phyloP scores from a whole-genome alignment of 2,888 invertebrate species.

The Hirtodrosophila alboralis region DNA sequence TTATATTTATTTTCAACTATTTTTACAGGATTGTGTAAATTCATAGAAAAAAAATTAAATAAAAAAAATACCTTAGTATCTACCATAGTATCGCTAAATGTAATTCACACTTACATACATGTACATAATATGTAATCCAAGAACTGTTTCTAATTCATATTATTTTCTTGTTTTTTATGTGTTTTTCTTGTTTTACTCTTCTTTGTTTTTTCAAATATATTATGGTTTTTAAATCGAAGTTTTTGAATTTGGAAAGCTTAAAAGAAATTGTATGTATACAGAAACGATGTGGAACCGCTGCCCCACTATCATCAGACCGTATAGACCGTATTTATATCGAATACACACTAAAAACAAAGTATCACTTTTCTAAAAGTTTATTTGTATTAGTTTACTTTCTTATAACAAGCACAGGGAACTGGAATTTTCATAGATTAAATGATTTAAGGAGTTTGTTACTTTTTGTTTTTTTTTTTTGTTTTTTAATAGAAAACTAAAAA shows the following conservation, averaged over 20 bases:
- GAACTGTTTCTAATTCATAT: slow-evolving; percentile 22
- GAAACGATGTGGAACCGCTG: slow-evolving; percentile 18
- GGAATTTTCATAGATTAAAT: slow-evolving; percentile 62
- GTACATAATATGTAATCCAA: slow-evolving; percentile 42
- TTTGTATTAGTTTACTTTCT: slow-evolving; percentile 64
- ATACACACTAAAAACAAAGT: slow-evolving; percentile 59
- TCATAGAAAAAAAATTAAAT: slow-evolving; percentile 64
- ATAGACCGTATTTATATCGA: slow-evolving; percentile 15
- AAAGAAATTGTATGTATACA: slow-evolving; percentile 14
- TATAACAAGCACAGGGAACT: slow-evolving; percentile 75
- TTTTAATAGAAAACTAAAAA: slow-evolving; percentile 53
- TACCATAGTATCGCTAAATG: slow-evolving; percentile 62
- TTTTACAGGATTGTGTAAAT: slow-evolving; percentile 74
- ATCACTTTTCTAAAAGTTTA: slow-evolving; percentile 75
- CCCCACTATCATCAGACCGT: slow-evolving; percentile 9
- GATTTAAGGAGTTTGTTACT: slow-evolving; percentile 42
- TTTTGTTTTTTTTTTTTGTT: no score
- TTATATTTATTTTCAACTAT: slow-evolving; percentile 78
- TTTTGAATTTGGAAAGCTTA: slow-evolving; percentile 26
- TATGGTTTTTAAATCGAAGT: slow-evolving; percentile 15
- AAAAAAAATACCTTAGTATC: slow-evolving; percentile 69
- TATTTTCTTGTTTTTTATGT: no score
- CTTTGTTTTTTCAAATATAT: slow-evolving; percentile 15
- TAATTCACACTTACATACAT: slow-evolving; percentile 53
- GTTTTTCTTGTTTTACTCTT: not conserved